Percentiles rank a stretch among this genome's conserved stretches.
These are phyloP conservation scores for Eufriesea mexicana DNA, from an alignment of 1,140 invertebrate species.

Conservation along the genomic window DNA sequence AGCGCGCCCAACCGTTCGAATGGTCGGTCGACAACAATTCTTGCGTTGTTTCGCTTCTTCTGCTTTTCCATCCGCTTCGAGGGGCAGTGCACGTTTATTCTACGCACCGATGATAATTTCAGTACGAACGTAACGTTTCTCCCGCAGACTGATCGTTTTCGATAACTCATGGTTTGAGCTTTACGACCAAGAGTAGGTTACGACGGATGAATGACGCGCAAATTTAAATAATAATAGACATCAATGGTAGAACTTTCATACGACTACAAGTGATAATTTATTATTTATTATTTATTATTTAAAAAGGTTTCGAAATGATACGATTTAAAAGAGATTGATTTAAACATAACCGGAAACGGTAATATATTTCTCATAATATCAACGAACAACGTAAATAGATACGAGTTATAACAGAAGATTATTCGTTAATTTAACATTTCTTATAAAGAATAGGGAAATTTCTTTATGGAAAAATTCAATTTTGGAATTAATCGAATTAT, in stretches of 20 bases:
- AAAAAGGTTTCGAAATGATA: not conserved
- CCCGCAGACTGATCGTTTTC: not conserved
- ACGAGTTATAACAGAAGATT: not conserved
- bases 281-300: not conserved
- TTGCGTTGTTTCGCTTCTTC: constrained; percentile 50
- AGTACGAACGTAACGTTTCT: not conserved
- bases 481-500: not conserved
- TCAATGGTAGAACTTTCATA: not conserved
- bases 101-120: not conserved
- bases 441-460: not conserved
- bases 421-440: not conserved
- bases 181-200: too few species aligned
- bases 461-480: not conserved
- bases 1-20: constrained; percentile 77
- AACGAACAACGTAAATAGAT: not conserved
- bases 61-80: not conserved
- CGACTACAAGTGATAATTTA: not conserved
- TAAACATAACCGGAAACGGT: not conserved
- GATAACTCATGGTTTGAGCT: not conserved
- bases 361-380: not conserved
- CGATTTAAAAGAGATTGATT: not conserved
- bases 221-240: constrained; percentile 19
- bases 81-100: not conserved
- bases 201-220: not conserved
- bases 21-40: constrained; percentile 61